These are phyloP conservation scores for Bimastos eiseni DNA, from an alignment of 2,888 invertebrate species.

Conservation along the genomic window DNA sequence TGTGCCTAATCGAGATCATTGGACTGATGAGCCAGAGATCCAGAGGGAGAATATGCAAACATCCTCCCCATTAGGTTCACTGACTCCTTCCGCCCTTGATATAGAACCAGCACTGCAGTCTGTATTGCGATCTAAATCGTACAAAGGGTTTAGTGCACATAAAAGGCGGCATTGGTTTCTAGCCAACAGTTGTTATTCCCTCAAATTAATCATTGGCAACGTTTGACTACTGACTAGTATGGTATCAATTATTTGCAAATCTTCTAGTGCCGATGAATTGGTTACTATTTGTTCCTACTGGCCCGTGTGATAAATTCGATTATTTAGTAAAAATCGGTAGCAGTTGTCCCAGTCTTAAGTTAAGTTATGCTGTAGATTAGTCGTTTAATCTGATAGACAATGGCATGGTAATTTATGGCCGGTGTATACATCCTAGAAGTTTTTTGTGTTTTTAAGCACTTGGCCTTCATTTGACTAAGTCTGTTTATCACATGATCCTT, in stretches of 20 bases:
- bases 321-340: not conserved
- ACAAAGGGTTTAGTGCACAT: not conserved
- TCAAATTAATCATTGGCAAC: too few species aligned
- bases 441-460: not conserved
- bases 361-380: not conserved
- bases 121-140: not conserved
- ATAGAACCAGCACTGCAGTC: not conserved
- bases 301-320: not conserved
- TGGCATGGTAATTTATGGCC: not conserved
- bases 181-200: not conserved
- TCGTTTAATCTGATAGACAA: not conserved
- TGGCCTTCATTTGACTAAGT: not conserved
- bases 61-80: constrained; percentile 3
- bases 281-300: not conserved
- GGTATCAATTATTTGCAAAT: not conserved
- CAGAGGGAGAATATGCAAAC: constrained; percentile 6
- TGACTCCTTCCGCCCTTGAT: not conserved
- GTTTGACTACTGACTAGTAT: not conserved
- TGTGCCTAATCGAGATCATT: constrained; percentile 2
- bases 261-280: not conserved
- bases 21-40: not conserved
- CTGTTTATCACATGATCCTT: not conserved
- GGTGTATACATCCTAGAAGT: not conserved
- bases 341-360: not conserved
- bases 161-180: not conserved